Evolutionary conservation across 1,140 invertebrate species (phyloP), one percentile per base, ranked within the genome.

Genomic region (Asbolus verrucosus): DNA sequence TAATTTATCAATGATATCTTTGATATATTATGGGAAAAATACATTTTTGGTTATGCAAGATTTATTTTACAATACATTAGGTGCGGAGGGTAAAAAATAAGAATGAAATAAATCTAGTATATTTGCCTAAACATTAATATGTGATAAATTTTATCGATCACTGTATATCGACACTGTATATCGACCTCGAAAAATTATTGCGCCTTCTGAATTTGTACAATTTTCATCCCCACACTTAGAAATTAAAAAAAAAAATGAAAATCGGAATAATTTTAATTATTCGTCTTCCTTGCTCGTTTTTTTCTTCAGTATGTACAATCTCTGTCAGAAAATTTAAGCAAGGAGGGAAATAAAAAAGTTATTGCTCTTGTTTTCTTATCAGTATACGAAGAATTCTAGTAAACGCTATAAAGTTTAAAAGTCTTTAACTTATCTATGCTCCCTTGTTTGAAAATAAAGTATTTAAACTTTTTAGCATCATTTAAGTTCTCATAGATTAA

Each of bases 381-480:
- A 61, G 54, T 61, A 30, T 33, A 31, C 54, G 24, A 16, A 24
- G 14, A 61, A 61, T 61, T 61, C 31, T 61, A 61, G 54, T 61
- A 59, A 33, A 31, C 27, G 24, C 54, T 61, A 33, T 61, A 61
- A 59, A 61, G 54, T 61, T 61, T 61, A 61, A 61, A 61, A 61
- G 24, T 61, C 31, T 24, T 33, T 9, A 33, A 30, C 24, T 61
- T 61, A 61, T 61, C 54, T 61, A 61, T 61, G 24, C 31, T 15
- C 11, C 54, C 6, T 30, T 33, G 27, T 61, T 30, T 33, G 24
- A 61, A 30, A 61, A 61, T 61, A 30, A 31, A 30, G 19, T 13
- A 5, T 16, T 43, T 43, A 43, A 31, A 61, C 24, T 31, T 61
- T 61, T 24, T 16, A 30, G 31, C 14, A 33, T 30, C 24, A 30